phyloP scores from a whole-genome alignment of 2,888 invertebrate species.

The Lycaena phlaeas region DNA sequence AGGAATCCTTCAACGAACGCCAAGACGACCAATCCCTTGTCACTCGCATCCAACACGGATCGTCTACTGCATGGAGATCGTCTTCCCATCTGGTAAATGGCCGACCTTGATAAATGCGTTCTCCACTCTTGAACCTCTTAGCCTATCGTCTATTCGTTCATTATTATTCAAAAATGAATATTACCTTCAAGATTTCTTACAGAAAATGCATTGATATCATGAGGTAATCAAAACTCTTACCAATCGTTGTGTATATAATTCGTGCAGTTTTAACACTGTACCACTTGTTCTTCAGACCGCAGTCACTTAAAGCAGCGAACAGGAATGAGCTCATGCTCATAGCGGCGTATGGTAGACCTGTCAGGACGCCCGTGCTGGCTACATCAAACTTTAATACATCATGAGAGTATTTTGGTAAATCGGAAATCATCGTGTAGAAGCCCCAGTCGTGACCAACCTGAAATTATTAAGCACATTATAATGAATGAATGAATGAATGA shows the following conservation, averaged over 20 bases:
- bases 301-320: conserved; percentile 63
- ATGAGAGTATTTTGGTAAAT: conserved; percentile 71
- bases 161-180: too few relatives aligned
- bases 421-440: conserved; percentile 72
- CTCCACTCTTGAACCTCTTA: too few relatives aligned
- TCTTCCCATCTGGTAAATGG: too few relatives aligned
- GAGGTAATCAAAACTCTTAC: conserved; percentile 31
- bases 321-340: conserved; percentile 65
- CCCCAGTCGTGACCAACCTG: conserved; percentile 74
- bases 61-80: too few relatives aligned
- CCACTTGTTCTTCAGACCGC: conserved; percentile 26
- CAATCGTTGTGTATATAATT: conserved; percentile 47
- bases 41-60: too few relatives aligned
- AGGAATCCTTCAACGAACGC: too few relatives aligned
- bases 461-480: not conserved
- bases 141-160: too few relatives aligned
- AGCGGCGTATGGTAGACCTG: conserved; percentile 69
- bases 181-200: too few relatives aligned
- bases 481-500: too few relatives aligned
- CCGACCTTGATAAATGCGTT: too few relatives aligned
- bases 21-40: too few relatives aligned
- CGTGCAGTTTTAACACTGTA: conserved; percentile 35
- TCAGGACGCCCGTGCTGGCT: conserved; percentile 60
- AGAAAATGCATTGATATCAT: too few relatives aligned
- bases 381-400: conserved; percentile 69